Base-by-base conservation (phyloP, 2,888 invertebrate genomes). In the Calameuta filiformis region DNA sequence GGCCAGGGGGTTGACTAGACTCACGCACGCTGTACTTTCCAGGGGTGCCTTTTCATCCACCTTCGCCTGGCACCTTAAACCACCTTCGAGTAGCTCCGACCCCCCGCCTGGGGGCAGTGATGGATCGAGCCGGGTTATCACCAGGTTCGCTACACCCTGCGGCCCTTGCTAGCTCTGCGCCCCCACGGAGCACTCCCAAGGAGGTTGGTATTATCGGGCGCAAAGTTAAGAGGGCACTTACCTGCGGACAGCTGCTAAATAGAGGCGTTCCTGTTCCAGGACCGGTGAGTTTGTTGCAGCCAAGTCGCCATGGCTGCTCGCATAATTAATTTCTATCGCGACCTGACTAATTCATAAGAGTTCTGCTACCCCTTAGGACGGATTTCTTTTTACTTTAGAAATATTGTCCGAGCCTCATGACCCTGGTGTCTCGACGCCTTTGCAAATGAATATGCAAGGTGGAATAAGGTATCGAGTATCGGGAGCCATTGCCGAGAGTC, bases 121-220 rank as follows among this genome's bases (percentile, higher is more conserved):
- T 91, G 90, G 90, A 90, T 91, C 89, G 91, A 88, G 87, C 83
- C 84, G 85, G 86, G 89, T 90, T 91, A 90, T 91, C 90, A 89
- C 88, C 89, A 88, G 87, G 90, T 87, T 87, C 87, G 86, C 88
- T 88, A 88, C 87, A 89, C 86, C 85, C n/a, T 74, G 23, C 12
- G 74, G 35, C 74, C 30, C 30, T 30, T 35, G 35, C 71, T 34
- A 12, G 15, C 71, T 23, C 71, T 23, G 31, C 71, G 71, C 71
- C 31, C 71, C 71, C 56, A 56, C 56, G 9, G 56, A 56, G 56
- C 56, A 56, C 56, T 23, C 56, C 81, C 77, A 84, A 81, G 78
- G 75, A 69, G 31, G 79, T 80, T 80, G 80, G 83, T 84, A 86
- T 85, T 89, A 89, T 89, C 89, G 86, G 86, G 83, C 84, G 77